Evolutionary conservation across 2,888 invertebrate genomes (phyloP), one percentile per base, ranked within the genome.

Genomic region (Heliothis peltigera): DNA sequence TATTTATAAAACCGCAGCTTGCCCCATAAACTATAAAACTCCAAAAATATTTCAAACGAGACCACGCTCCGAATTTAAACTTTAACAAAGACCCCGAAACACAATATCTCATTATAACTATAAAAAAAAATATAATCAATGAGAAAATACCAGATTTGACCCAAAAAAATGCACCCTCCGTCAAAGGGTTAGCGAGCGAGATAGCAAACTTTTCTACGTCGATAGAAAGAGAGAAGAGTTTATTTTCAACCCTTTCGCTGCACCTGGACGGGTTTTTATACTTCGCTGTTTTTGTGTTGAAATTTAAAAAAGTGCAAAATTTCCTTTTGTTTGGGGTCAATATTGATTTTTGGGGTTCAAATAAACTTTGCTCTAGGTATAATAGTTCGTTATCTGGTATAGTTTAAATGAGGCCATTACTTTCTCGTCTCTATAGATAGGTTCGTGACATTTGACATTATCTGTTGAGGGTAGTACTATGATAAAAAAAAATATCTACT

Each of bases 261-360:
- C 94, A 94, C 93, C 94, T 95, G 94, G 94, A 87, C 86, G 70
- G 80, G 81, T 91, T 92, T 91, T 91, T 89, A 55, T 76, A 54
- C 67, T 80, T 18, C 53, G 47, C n/a, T 69, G 79, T 84, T 83
- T 88, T 92, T 92, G 90, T 91, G 88, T 87, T 88, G 81, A 80
- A 90, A 91, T 89, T 90, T 91, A 79, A 91, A 93, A 94, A 93
- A 91, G 91, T 94, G 94, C 93, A 91, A 93, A 92, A 91, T 93
- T 92, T 89, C 81, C 74, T 89, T 87, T 87, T 91, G 87, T 92
- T 89, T 80, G 87, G 54, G 89, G 89, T 94, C 93, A 95, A 95
- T 93, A 95, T 94, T 95, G 93, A 92, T 93, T 95, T 86, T 93
- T 91, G 86, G 87, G 78, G 85, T 82, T 82, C 85, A 88, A 88